A percentile compares a stretch with the other conserved stretches of the same genome.
These are phyloP conservation scores for Machimus atricapillus DNA, from an alignment of 2,888 invertebrate genomes.

Conservation along the genomic window DNA sequence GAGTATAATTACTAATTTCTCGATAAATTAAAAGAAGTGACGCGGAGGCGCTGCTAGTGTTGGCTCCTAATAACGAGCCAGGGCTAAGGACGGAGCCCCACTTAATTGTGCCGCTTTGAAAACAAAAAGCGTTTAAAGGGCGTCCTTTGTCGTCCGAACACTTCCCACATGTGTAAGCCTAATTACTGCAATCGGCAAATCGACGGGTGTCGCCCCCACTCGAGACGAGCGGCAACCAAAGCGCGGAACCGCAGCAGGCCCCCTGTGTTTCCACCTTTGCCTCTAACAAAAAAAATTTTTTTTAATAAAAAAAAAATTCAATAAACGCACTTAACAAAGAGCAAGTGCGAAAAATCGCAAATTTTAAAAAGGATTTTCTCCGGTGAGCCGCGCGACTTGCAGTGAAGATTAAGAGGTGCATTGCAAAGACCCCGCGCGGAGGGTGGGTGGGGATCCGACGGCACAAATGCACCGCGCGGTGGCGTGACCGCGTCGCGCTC, in stretches of 20 bases:
- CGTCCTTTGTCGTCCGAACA: not conserved
- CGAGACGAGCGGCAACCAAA: not conserved
- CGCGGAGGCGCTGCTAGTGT: not conserved
- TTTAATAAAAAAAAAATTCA: not conserved
- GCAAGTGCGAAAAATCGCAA: slow-evolving; percentile 29
- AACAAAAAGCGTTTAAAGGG: not conserved
- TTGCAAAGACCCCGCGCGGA: not conserved
- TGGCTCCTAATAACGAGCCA: not conserved
- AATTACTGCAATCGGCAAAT: slow-evolving; percentile 23
- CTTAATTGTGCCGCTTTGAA: not conserved
- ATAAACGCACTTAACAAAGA: slow-evolving; percentile 19
- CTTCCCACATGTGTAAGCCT: not conserved
- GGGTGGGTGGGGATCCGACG: not conserved
- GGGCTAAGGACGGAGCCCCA: not conserved
- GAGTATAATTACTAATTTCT: no score
- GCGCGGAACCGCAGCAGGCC: not conserved
- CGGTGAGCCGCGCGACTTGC: not conserved
- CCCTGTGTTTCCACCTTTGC: not conserved
- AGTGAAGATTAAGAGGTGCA: not conserved
- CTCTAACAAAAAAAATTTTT: not conserved
- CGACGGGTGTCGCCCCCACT: not conserved
- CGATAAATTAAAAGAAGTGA: not conserved
- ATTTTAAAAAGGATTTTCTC: slow-evolving; percentile 13
- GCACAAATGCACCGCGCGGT: not conserved
- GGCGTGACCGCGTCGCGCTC: not conserved